Conservation (phyloP, 2,888 invertebrate species). For the Mesorhabditis belari region DNA sequence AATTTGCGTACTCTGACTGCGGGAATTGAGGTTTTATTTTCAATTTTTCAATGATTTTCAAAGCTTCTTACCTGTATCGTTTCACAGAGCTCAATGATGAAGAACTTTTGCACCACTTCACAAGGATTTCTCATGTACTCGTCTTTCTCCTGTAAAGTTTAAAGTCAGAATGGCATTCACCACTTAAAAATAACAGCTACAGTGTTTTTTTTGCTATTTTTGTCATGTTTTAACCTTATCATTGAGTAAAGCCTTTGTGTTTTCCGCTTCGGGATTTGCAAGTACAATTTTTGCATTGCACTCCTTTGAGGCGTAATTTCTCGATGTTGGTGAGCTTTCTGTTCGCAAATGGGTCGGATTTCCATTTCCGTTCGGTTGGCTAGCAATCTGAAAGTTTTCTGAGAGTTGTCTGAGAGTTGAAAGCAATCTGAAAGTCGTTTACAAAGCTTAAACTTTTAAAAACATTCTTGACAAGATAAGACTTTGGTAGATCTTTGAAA, state of each 20-base stretch:
- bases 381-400: not conserved
- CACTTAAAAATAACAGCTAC: constrained; percentile 5
- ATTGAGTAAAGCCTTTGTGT: constrained; percentile 72
- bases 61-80: constrained; percentile 68
- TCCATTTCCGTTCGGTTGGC: constrained; percentile 3
- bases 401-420: constrained; percentile 5
- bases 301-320: constrained; percentile 73
- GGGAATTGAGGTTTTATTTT: too few relatives aligned
- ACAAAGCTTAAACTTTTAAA: not conserved
- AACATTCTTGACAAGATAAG: not conserved
- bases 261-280: constrained; percentile 83
- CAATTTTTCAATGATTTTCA: not conserved
- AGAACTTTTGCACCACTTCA: constrained; percentile 62
- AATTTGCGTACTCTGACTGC: too few relatives aligned
- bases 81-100: constrained; percentile 94
- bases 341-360: constrained; percentile 2
- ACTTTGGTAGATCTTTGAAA: too few relatives aligned
- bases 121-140: constrained; percentile 97
- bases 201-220: not conserved
- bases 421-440: constrained; percentile 9
- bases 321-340: constrained; percentile 9
- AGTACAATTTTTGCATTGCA: constrained; percentile 94
- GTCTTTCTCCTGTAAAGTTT: constrained; percentile 60
- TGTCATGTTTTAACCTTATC: constrained; percentile 55
- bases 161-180: too few relatives aligned